phyloP scores from a whole-genome alignment of 1,140 invertebrate genomes.

The Oscheius sp. region DNA sequence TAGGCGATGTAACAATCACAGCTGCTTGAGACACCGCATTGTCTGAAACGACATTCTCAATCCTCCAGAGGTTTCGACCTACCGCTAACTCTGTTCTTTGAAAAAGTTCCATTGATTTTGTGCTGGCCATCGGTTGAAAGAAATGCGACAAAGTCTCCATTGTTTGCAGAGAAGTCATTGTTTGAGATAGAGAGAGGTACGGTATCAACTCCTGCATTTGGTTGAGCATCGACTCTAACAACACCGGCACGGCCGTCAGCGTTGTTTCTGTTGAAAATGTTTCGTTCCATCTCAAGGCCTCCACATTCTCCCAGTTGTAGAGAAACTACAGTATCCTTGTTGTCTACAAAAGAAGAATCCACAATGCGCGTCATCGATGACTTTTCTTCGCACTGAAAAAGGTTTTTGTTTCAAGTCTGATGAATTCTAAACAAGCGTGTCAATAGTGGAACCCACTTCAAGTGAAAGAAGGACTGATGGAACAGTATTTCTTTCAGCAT shows the following conservation, averaged over 20 bases:
- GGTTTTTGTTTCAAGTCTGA: background rate
- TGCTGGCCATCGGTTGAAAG: background rate
- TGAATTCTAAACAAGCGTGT: too few relatives aligned
- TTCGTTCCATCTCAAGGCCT: slow-evolving; percentile 13
- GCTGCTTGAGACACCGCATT: background rate
- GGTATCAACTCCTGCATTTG: background rate
- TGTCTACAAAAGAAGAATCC: background rate
- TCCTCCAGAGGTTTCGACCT: background rate
- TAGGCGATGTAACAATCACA: background rate
- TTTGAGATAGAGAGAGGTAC: slow-evolving; percentile 9
- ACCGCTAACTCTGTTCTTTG: slow-evolving; percentile 1
- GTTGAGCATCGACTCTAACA: background rate
- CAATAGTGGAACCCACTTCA: slow-evolving; percentile 1
- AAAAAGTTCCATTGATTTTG: slow-evolving; percentile 8
- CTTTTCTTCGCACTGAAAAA: background rate
- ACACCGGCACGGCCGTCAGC: slow-evolving; percentile 11
- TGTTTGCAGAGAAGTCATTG: slow-evolving; percentile 20
- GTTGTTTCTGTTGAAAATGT: slow-evolving; percentile 9
- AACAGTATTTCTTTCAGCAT: slow-evolving; percentile 3
- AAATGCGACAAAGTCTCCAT: slow-evolving; percentile 8
- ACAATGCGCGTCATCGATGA: background rate
- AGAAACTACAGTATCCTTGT: background rate
- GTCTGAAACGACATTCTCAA: background rate
- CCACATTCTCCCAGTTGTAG: slow-evolving; percentile 6
- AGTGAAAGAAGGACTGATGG: slow-evolving; percentile 8